Percentiles rank a stretch among this genome's conserved stretches.
These are phyloP conservation scores for Montipora cactus DNA, from an alignment of 64 coral and sea anemone genomes.

Conservation along the genomic window DNA sequence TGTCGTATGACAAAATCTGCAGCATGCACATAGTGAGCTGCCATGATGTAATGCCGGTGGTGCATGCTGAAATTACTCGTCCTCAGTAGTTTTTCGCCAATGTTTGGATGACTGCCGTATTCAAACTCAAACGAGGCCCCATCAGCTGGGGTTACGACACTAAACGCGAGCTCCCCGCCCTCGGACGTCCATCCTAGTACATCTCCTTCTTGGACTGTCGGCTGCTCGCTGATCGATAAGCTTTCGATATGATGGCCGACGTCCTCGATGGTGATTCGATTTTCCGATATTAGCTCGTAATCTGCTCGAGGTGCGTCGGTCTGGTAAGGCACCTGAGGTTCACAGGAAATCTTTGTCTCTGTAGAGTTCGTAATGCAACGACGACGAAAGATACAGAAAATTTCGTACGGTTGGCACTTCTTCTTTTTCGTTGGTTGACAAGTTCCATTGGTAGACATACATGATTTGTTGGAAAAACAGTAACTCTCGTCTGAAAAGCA, in stretches of 20 bases:
- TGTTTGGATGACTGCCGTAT: conserved; percentile 3
- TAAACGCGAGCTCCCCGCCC: conserved; percentile 70
- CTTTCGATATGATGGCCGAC: conserved; percentile 79
- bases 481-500: conserved; percentile 64
- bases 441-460: neutral
- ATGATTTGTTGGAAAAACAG: conserved; percentile 77
- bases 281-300: conserved; percentile 71
- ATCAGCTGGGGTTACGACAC: neutral
- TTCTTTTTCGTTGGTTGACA: conserved; percentile 47
- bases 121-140: conserved; percentile 62
- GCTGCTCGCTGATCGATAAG: conserved; percentile 51
- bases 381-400: conserved; percentile 72
- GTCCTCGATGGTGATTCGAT: conserved; percentile 47
- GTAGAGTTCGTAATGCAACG: conserved; percentile 72
- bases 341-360: conserved; percentile 52
- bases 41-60: conserved; percentile 72
- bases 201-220: conserved; percentile 65
- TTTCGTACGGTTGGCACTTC: conserved; percentile 54
- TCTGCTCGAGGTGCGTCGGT: conserved; percentile 62
- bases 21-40: conserved; percentile 77
- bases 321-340: conserved; percentile 39
- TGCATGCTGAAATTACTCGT: conserved; percentile 28
- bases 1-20: conserved; percentile 81
- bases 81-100: conserved; percentile 58
- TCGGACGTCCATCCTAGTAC: conserved; percentile 69